A percentile compares a stretch with the other conserved stretches of the same genome.
phyloP scores from a whole-genome alignment of 2,888 invertebrate genomes.

The Eustalomyia histrio region DNA sequence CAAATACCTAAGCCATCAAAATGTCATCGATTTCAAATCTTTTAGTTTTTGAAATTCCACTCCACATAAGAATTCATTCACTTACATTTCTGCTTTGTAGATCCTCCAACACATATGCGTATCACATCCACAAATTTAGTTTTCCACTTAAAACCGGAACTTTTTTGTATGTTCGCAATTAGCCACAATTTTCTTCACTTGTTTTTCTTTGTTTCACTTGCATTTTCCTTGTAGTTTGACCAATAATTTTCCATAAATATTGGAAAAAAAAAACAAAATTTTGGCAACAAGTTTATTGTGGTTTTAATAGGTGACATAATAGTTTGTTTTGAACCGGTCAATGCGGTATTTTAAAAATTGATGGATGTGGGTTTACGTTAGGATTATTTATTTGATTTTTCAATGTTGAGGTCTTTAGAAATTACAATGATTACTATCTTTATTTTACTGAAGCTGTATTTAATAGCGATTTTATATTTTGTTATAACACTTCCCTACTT shows the following conservation, averaged over 20 bases:
- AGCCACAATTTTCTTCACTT: constrained; percentile 54
- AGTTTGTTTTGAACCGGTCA: constrained; percentile 30
- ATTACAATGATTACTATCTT: constrained; percentile 19
- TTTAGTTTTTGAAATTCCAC: not conserved
- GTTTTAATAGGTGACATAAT: constrained; percentile 66
- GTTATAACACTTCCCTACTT: constrained; percentile 46
- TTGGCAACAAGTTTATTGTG: constrained; percentile 69
- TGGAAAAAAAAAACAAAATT: too few species aligned
- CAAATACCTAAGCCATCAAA: too few species aligned
- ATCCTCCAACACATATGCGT: not conserved
- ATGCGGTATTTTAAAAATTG: constrained; percentile 16
- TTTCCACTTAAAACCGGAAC: constrained; percentile 49
- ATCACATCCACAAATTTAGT: constrained; percentile 5
- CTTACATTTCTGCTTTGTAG: not conserved
- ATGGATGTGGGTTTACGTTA: constrained; percentile 19
- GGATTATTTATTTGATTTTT: constrained; percentile 42
- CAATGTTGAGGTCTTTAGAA: constrained; percentile 64
- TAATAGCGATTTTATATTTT: not conserved
- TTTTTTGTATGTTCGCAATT: constrained; percentile 50
- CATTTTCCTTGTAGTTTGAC: constrained; percentile 48
- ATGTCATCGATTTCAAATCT: too few species aligned
- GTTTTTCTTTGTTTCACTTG: constrained; percentile 21
- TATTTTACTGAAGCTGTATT: not conserved
- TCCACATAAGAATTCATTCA: not conserved
- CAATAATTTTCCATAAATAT: constrained; percentile 30